Conservation (phyloP, 2,888 invertebrate species). For the Epinotia demarniana region DNA sequence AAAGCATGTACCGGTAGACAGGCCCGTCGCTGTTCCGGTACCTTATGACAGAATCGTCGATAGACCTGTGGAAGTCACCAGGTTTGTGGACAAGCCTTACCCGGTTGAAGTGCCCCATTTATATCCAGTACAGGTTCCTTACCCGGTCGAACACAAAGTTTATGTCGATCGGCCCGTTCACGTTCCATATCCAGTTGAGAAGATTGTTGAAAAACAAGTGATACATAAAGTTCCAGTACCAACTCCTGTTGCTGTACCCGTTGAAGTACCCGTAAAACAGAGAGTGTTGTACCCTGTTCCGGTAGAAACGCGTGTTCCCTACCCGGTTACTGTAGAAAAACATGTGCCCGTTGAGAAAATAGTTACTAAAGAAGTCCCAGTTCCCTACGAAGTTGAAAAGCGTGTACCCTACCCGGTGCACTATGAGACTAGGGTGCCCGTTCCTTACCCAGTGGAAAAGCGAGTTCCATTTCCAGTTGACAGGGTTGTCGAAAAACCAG, state of each 20-base stretch:
- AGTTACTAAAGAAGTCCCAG: conserved; percentile 75
- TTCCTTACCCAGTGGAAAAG: conserved; percentile 79
- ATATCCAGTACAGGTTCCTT: conserved; percentile 71
- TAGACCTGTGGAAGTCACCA: conserved; percentile 80
- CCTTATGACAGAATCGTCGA: conserved; percentile 82
- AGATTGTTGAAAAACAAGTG: conserved; percentile 80
- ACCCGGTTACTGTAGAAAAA: conserved; percentile 77
- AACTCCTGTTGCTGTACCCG: conserved; percentile 75
- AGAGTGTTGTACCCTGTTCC: conserved; percentile 69
- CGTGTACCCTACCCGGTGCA: conserved; percentile 76
- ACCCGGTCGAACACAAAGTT: conserved; percentile 80
- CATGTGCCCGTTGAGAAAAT: conserved; percentile 68
- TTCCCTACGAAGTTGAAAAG: conserved; percentile 82
- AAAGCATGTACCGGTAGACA: conserved; percentile 70
- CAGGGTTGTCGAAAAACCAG: conserved; percentile 83
- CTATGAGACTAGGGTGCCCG: conserved; percentile 75
- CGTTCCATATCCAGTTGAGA: conserved; percentile 80
- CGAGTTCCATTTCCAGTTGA: conserved; percentile 74
- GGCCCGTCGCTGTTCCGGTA: conserved; percentile 75
- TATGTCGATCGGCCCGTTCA: conserved; percentile 81
- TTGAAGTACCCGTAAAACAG: conserved; percentile 70
- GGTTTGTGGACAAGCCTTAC: conserved; percentile 84
- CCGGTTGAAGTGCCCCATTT: conserved; percentile 80
- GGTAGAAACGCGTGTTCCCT: conserved; percentile 73
- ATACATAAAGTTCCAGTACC: conserved; percentile 72